Evolutionary conservation across 2,797 vertebrate genomes (phyloP).

Genomic region (Meriones psammophilus): DNA sequence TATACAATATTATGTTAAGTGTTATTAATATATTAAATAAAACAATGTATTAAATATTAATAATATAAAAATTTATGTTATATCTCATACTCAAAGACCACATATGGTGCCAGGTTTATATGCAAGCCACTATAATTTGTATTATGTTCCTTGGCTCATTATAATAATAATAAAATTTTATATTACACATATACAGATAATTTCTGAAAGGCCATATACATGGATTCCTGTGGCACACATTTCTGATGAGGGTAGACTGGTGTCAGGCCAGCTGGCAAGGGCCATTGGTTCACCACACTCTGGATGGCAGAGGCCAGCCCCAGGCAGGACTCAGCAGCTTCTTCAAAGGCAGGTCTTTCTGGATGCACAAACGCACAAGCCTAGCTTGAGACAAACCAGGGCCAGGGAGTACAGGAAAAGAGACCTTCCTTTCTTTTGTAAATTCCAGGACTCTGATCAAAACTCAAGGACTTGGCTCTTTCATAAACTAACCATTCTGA

Average conservation of each 20-base stretch:
- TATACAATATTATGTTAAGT: conserved; percentile 22
- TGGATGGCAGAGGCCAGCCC: background rate
- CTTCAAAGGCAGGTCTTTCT: background rate
- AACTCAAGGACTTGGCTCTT: background rate
- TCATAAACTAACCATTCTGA: background rate
- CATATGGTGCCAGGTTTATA: too few species aligned
- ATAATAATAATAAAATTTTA: too few species aligned
- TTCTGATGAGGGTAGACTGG: rapidly evolving
- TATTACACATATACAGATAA: too few species aligned
- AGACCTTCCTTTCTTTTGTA: background rate
- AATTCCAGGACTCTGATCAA: background rate
- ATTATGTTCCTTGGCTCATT: too few species aligned
- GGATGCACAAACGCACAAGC: background rate
- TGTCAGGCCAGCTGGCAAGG: background rate
- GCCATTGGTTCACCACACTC: background rate
- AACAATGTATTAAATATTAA: background rate
- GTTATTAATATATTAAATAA: background rate
- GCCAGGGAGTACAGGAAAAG: background rate
- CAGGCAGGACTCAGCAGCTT: too few species aligned
- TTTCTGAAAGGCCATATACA: background rate
- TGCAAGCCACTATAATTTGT: too few species aligned
- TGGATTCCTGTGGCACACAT: background rate
- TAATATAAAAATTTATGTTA: too few species aligned
- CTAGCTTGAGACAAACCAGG: background rate
- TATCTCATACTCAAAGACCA: too few species aligned